Evolutionary conservation across 2,797 vertebrate species (phyloP).

Genomic region (Emydoidea blandingii): DNA sequence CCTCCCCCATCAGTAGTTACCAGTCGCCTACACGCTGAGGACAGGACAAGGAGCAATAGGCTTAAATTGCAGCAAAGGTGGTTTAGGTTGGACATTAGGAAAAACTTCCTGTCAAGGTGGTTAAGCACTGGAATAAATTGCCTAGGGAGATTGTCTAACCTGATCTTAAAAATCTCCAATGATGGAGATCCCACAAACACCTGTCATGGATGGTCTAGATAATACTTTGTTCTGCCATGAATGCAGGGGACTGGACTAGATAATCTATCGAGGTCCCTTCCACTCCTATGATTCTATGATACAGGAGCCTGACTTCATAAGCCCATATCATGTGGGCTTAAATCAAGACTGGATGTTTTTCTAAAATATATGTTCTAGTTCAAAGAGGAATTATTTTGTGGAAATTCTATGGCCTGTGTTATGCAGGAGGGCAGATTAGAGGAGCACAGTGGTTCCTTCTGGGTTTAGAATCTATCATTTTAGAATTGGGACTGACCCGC

Average conservation of each 20-base stretch:
- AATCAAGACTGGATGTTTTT: not conserved
- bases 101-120: not conserved
- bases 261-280: too few species aligned
- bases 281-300: too few species aligned
- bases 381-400: not conserved
- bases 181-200: too few species aligned
- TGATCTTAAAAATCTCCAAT: too few species aligned
- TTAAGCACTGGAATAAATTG: not conserved
- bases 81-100: too few species aligned
- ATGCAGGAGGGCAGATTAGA: not conserved
- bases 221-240: too few species aligned
- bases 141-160: not conserved
- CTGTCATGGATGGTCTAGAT: too few species aligned
- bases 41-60: too few species aligned
- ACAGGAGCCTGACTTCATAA: not conserved
- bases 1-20: too few species aligned
- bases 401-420: not conserved
- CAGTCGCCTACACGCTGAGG: too few species aligned
- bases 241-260: too few species aligned
- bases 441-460: not conserved
- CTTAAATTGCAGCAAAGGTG: too few species aligned
- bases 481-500: not conserved
- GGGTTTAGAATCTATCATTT: not conserved
- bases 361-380: not conserved
- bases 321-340: not conserved